Evolutionary conservation across 1,140 invertebrate species (phyloP), one percentile per base, ranked within the genome.

Genomic region (Nebria ingens): DNA sequence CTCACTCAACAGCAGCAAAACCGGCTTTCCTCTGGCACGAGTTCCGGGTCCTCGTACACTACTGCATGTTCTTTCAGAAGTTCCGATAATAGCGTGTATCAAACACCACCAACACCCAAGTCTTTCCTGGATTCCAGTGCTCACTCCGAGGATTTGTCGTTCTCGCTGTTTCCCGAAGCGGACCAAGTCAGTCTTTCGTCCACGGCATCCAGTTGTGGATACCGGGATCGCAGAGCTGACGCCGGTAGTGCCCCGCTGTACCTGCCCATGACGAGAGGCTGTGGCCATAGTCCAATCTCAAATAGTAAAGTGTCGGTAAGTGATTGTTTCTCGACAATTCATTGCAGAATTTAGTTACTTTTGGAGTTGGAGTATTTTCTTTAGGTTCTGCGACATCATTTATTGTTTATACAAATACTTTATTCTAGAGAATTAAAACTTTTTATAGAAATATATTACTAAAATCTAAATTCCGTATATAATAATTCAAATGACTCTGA

Each of bases 31-130:
- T 65, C 65, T 1, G 40, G 40, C 9, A 45, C 9, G 3, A 11
- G 6, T 17, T 56, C 60, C n/a, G 34, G 53, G n/a, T 60, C 59
- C 9, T 60, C 62, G 20, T 65, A 60, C 53, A 58, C 61, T 55
- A 64, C 61, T 40, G 59, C 57, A 55, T 68, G 62, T 69, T 72
- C 68, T 62, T 57, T 58, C 65, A 79, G 77, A 70, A 74, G 74
- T 45, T 79, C 76, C 20, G 76, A 79, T 58, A 77, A 73, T 58
- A 78, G 79, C 53, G 61, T 79, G 15, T 80, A 76, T 59, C 76
- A 79, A 64, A 73, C 74, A 52, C 77, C 76, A 42, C 73, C 76
- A 50, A 71, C 71, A 21, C 76, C 77, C 19, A 74, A 76, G 53
- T 70, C 72, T 38, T 69, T 77, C 50, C 74, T 75, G 69, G 78